phyloP scores from a whole-genome alignment of 2,797 vertebrate genomes.

The Lateolabrax maculatus region DNA sequence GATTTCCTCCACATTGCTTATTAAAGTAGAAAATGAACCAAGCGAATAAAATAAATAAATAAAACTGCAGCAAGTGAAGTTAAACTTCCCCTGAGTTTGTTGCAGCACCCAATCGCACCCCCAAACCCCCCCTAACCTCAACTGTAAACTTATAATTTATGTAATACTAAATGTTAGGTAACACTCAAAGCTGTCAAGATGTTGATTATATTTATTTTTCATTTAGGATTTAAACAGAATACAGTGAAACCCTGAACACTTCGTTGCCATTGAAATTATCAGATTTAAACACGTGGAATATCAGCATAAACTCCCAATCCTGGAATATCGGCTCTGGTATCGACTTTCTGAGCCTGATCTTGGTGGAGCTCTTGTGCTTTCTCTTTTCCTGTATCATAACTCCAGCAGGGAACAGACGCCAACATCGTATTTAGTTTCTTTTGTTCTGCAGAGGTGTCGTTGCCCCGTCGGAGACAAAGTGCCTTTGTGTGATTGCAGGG shows the following conservation, averaged over 20 bases:
- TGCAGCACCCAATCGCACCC: too few relatives aligned
- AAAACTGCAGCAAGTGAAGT: neutral
- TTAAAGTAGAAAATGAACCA: neutral
- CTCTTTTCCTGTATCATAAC: constrained; percentile 43
- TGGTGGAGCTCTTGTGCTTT: neutral
- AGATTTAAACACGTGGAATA: neutral
- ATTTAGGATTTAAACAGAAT: neutral
- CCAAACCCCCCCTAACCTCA: too few relatives aligned
- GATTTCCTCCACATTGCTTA: neutral
- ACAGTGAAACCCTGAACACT: neutral
- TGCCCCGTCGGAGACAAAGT: constrained; percentile 69
- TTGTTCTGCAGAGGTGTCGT: constrained; percentile 72
- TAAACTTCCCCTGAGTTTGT: neutral
- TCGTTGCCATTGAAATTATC: neutral
- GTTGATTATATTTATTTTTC: neutral
- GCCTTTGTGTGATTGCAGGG: constrained; percentile 68
- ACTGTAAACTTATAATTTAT: neutral
- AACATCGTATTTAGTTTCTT: constrained; percentile 62
- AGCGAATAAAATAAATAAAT: neutral
- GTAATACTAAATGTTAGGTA: neutral
- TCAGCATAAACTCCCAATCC: neutral
- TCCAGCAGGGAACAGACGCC: constrained; percentile 39
- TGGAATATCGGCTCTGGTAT: neutral
- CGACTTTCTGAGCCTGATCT: neutral
- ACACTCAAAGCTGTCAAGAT: neutral